Conservation (phyloP, 2,797 vertebrate species). For the Myripristis jacobus region DNA sequence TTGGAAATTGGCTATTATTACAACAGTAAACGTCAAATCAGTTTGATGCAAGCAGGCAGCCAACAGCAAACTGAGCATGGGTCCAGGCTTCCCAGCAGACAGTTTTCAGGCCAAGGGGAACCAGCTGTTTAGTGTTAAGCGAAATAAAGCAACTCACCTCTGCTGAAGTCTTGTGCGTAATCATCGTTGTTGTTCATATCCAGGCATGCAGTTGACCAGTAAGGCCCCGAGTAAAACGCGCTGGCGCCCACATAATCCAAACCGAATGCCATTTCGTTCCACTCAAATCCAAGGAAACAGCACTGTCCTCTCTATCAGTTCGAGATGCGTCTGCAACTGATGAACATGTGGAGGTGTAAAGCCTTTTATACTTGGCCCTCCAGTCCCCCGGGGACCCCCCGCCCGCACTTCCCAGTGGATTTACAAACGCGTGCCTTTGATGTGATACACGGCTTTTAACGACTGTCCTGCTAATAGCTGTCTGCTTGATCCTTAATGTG, state of each 20-base stretch:
- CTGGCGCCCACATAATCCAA: slow-evolving; percentile 43
- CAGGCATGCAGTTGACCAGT: slow-evolving; percentile 44
- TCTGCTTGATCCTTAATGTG: slow-evolving; percentile 68
- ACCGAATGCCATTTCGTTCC: slow-evolving; percentile 52
- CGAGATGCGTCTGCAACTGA: neutral
- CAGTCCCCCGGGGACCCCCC: slow-evolving; percentile 18
- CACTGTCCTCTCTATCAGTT: neutral
- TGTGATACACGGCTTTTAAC: slow-evolving; percentile 54
- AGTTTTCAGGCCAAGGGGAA: too few species aligned
- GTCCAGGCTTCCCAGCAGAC: too few species aligned
- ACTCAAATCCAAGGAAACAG: neutral
- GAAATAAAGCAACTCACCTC: slow-evolving; percentile 52
- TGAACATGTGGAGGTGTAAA: neutral
- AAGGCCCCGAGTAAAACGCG: slow-evolving; percentile 46
- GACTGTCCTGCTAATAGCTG: slow-evolving; percentile 54
- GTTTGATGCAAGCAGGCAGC: too few species aligned
- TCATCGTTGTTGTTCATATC: slow-evolving; percentile 30
- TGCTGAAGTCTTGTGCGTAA: slow-evolving; percentile 43
- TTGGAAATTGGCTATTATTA: too few species aligned
- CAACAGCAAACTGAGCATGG: too few species aligned
- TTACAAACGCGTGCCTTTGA: slow-evolving; percentile 73
- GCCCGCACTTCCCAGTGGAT: slow-evolving; percentile 25
- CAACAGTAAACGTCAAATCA: too few species aligned
- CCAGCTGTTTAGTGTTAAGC: neutral
- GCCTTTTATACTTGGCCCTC: slow-evolving; percentile 61